phyloP scores from a whole-genome alignment of 2,797 vertebrate species.

The Rhynchotus rufescens region DNA sequence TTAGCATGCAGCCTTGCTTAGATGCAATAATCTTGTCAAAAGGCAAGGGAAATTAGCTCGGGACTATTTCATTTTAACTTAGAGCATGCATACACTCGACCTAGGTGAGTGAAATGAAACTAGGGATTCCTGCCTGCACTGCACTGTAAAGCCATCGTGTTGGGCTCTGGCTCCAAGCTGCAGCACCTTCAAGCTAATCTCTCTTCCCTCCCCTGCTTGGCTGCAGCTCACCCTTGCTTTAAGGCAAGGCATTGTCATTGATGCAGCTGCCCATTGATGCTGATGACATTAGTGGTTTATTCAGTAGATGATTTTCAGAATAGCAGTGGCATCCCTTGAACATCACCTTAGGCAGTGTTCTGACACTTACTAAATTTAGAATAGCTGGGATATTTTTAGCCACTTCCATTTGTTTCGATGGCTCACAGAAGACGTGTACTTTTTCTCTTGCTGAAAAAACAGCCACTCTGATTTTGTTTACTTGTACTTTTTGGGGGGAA shows the following conservation, averaged over 20 bases:
- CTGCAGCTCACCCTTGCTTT: not conserved
- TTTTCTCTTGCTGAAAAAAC: not conserved
- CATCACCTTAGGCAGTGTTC: not conserved
- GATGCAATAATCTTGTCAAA: not conserved
- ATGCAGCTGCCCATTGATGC: not conserved
- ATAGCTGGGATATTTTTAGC: not conserved
- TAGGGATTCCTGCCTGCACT: not conserved
- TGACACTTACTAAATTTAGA: slow-evolving; percentile 36
- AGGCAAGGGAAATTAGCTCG: not conserved
- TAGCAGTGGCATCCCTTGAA: slow-evolving; percentile 13
- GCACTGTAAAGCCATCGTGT: not conserved
- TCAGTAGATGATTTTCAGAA: not conserved
- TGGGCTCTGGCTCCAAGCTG: not conserved
- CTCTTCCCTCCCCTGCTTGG: not conserved
- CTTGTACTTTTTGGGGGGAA: not conserved
- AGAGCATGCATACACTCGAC: not conserved
- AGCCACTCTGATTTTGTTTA: not conserved
- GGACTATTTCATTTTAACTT: not conserved
- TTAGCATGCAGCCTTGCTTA: not conserved
- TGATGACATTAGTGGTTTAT: not conserved
- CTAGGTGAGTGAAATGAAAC: not conserved
- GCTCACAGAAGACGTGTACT: not conserved
- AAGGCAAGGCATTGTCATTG: not conserved
- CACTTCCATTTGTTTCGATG: not conserved
- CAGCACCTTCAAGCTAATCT: not conserved